Conservation (phyloP, 2,888 invertebrate genomes). For the Agrilus cyanescens region DNA sequence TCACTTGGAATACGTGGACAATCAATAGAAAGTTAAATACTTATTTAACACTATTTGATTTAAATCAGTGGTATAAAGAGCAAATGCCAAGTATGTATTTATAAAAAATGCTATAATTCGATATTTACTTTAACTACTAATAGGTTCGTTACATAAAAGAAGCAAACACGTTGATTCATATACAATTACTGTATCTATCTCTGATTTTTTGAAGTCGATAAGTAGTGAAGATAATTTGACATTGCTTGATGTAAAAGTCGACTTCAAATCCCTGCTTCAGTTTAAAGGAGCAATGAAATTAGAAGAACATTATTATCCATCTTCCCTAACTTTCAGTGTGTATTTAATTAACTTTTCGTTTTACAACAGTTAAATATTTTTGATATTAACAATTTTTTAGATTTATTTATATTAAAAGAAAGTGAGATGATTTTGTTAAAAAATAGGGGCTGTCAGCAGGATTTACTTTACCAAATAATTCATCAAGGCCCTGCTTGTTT, state of each 20-base stretch:
- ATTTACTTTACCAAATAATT: constrained; percentile 46
- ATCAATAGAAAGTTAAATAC: constrained; percentile 36
- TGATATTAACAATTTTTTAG: constrained; percentile 1
- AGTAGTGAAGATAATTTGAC: constrained; percentile 11
- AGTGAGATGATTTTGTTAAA: constrained; percentile 39
- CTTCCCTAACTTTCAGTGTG: constrained; percentile 63
- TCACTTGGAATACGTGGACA: constrained; percentile 46
- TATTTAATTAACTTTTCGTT: too few relatives aligned
- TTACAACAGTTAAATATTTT: too few relatives aligned
- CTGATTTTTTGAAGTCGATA: constrained; percentile 16
- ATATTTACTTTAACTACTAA: too few relatives aligned
- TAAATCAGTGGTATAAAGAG: constrained; percentile 92
- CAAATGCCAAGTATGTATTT: constrained; percentile 61
- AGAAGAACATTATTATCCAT: constrained; percentile 78
- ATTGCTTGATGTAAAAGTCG: constrained; percentile 42
- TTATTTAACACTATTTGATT: constrained; percentile 63
- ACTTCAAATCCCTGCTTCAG: constrained; percentile 42
- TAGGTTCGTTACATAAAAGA: too few relatives aligned
- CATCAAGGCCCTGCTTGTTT: constrained; percentile 48
- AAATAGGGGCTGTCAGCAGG: constrained; percentile 50
- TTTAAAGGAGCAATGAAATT: constrained; percentile 55
- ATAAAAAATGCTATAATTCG: too few relatives aligned
- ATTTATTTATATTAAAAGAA: constrained; percentile 45
- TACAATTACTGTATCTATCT: constrained; percentile 25
- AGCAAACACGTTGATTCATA: constrained; percentile 34